Conservation (phyloP, 2,888 invertebrate species). For the Spodoptera littoralis region DNA sequence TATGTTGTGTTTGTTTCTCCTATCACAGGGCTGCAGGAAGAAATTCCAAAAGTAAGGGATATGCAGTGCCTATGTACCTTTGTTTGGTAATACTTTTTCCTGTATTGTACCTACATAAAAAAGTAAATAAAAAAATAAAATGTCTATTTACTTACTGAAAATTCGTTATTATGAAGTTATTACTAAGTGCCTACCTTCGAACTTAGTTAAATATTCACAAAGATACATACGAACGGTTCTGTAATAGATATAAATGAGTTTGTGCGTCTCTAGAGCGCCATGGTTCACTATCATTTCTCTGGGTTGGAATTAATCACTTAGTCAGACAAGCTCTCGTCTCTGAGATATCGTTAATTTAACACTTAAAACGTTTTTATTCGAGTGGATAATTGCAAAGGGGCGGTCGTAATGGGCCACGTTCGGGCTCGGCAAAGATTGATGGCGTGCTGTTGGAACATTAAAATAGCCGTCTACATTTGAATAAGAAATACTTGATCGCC, state of each 20-base stretch:
- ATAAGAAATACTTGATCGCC: slow-evolving; percentile 81
- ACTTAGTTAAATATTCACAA: slow-evolving; percentile 33
- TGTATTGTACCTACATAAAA: too few species aligned
- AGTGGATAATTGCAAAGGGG: slow-evolving; percentile 86
- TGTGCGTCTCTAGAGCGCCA: slow-evolving; percentile 57
- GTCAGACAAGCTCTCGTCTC: slow-evolving; percentile 80
- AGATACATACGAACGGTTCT: slow-evolving; percentile 41
- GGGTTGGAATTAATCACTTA: slow-evolving; percentile 82
- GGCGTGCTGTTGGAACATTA: slow-evolving; percentile 82
- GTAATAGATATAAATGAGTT: slow-evolving; percentile 66
- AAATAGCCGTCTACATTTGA: slow-evolving; percentile 85
- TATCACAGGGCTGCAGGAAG: too few species aligned
- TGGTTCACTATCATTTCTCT: slow-evolving; percentile 72
- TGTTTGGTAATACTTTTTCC: too few species aligned
- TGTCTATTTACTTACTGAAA: slow-evolving; percentile 13
- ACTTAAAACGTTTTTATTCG: slow-evolving; percentile 88
- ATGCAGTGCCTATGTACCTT: too few species aligned
- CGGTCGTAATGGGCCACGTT: slow-evolving; percentile 82
- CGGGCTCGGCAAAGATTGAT: slow-evolving; percentile 84
- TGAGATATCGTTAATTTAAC: slow-evolving; percentile 88
- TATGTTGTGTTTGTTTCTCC: too few species aligned
- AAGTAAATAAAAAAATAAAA: too few species aligned
- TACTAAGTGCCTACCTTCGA: too few species aligned
- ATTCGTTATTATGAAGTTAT: slow-evolving; percentile 27
- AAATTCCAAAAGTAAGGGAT: too few species aligned